Conservation (phyloP, 2,113 vertebrate genomes). For the Axis porcinus region DNA sequence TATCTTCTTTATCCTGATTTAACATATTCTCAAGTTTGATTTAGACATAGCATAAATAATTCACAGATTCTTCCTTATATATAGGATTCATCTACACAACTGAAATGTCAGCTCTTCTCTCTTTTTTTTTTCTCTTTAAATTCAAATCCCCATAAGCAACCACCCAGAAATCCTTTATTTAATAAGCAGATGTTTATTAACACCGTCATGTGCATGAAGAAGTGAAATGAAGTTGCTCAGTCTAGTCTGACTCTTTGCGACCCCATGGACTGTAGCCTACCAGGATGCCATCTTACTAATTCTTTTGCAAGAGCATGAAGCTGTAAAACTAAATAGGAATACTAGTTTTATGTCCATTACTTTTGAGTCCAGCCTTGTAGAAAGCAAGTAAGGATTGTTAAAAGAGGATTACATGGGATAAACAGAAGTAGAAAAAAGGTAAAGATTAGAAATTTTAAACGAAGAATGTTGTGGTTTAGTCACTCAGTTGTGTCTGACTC, state of each 20-base stretch:
- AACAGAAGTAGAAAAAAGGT: neutral
- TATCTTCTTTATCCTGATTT: neutral
- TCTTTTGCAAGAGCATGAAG: neutral
- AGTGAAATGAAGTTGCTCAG: neutral
- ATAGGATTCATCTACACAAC: neutral
- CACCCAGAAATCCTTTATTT: neutral
- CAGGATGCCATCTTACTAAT: neutral
- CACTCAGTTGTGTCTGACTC: neutral
- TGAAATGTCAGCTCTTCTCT: neutral
- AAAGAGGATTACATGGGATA: neutral
- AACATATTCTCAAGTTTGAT: neutral
- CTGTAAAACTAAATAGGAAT: slow-evolving; percentile 10
- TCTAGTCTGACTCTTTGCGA: neutral
- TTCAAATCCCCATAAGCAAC: neutral
- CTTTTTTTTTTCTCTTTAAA: neutral
- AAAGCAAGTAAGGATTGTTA: neutral
- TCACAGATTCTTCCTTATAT: neutral
- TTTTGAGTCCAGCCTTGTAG: neutral
- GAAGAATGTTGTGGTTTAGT: neutral
- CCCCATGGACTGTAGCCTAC: neutral
- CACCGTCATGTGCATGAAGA: neutral
- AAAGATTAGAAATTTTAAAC: neutral
- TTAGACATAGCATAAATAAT: neutral
- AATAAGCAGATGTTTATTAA: neutral
- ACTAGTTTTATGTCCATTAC: neutral